These are phyloP conservation scores for Xylocopa sonorina DNA, from an alignment of 1,140 invertebrate species.

Conservation along the genomic window DNA sequence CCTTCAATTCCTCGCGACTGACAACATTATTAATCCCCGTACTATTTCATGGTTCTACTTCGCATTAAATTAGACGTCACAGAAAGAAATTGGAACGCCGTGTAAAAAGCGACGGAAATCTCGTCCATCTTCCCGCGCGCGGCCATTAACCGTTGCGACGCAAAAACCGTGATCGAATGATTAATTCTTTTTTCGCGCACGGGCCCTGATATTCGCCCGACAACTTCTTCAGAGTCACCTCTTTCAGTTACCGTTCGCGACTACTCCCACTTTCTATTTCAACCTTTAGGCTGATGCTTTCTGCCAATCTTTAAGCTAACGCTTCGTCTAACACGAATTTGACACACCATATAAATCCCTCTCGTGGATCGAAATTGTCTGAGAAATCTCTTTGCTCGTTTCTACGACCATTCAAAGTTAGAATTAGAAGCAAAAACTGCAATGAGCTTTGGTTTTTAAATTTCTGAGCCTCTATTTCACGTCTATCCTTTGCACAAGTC, in stretches of 20 bases:
- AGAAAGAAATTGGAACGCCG: background rate
- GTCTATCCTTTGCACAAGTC: no score
- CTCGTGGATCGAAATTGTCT: no score
- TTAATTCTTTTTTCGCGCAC: background rate
- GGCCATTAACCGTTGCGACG: background rate
- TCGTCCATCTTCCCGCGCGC: conserved; percentile 19
- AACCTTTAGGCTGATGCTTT: background rate
- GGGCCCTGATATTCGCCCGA: background rate
- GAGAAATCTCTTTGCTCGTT: no score
- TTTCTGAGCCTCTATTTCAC: no score
- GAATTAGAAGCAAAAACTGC: no score
- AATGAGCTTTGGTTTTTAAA: no score
- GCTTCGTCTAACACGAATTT: no score
- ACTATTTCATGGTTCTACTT: background rate
- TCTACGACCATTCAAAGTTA: no score
- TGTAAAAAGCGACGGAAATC: conserved; percentile 11
- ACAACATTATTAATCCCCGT: background rate
- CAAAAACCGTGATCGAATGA: conserved; percentile 18
- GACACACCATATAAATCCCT: no score
- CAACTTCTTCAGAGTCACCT: background rate
- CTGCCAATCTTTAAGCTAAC: no score
- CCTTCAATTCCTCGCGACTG: background rate
- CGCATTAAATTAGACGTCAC: background rate
- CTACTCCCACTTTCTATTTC: conserved; percentile 13
- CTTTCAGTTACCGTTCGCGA: background rate